These are phyloP conservation scores for Heliothis peltigera DNA, from an alignment of 2,888 invertebrate genomes.

Conservation along the genomic window DNA sequence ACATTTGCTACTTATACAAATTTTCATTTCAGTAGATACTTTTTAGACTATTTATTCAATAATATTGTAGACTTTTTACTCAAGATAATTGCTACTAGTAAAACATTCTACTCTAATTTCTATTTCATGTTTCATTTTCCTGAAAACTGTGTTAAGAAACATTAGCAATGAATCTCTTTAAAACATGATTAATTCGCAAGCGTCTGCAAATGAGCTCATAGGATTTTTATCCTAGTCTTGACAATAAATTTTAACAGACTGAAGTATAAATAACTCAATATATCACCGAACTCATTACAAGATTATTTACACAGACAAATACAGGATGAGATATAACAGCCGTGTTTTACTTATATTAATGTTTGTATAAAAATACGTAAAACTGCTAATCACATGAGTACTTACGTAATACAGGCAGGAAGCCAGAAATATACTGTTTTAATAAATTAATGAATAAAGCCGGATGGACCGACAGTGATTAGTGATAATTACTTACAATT, in stretches of 20 bases:
- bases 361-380: constrained; percentile 52
- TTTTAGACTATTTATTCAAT: too few relatives aligned
- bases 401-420: constrained; percentile 62
- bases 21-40: too few relatives aligned
- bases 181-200: constrained; percentile 50
- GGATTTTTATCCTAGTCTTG: constrained; percentile 38
- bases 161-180: constrained; percentile 51
- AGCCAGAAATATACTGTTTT: constrained; percentile 68
- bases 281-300: constrained; percentile 56
- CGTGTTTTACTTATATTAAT: constrained; percentile 53
- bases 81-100: background rate
- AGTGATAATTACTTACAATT: background rate
- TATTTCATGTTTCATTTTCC: constrained; percentile 5
- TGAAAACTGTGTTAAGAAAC: constrained; percentile 21
- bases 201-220: constrained; percentile 52
- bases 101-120: constrained; percentile 1
- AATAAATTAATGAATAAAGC: constrained; percentile 71
- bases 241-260: constrained; percentile 56
- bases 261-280: constrained; percentile 57
- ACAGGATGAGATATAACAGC: constrained; percentile 59
- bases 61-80: too few relatives aligned
- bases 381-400: constrained; percentile 49
- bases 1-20: too few relatives aligned
- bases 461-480: constrained; percentile 53
- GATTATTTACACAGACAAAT: constrained; percentile 50